Evolutionary conservation across 1,140 invertebrate species (phyloP), one percentile per base, ranked within the genome.

Genomic region (Ceratosolen solmsi): DNA sequence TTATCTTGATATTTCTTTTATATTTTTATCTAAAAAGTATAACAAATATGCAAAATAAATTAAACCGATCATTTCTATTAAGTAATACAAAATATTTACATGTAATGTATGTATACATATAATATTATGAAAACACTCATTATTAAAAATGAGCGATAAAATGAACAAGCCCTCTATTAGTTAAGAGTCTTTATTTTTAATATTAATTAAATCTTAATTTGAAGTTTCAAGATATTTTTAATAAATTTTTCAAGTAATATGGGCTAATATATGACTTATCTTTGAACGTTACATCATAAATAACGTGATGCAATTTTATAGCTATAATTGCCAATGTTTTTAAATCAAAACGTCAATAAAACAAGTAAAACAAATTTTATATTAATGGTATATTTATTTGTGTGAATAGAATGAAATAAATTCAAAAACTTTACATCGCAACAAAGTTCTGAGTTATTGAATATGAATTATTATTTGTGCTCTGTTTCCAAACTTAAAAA

Each of bases 251-350:
- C 15, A 11, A 38, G 63, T 20, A 27, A 68, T 68, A 68, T 36
- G 33, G 33, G 22, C 38, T 17, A 68, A 38, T 38, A 68, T 65
- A 36, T n/a, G n/a, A 68, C 20, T 68, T 36, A 36, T 36, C 63
- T n/a, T 3, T 68, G 63, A 46, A 46, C 41, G 60, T 38, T 68
- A 68, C 38, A 38, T 63, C 60, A 63, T 68, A 68, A 68, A 68
- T 68, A 68, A 68, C 20, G 33, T 38, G n/a, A n/a, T n/a, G 7
- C 63, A 15, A 68, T 33, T 17, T 68, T 33, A 38, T 38, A 38
- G 33, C 27, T 22, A 38, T 15, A 17, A 38, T 9, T 33, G 63
- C 36, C 63, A 38, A 68, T 20, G 38, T 68, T 38, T 38, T 25
- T 5, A 68, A 68, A 68, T 68, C 20, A 38, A 38, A 68, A 22